A percentile compares a stretch with the other conserved stretches of the same genome.
phyloP scores from a whole-genome alignment of 2,113 vertebrate species.

The Cranoglanis bouderius region DNA sequence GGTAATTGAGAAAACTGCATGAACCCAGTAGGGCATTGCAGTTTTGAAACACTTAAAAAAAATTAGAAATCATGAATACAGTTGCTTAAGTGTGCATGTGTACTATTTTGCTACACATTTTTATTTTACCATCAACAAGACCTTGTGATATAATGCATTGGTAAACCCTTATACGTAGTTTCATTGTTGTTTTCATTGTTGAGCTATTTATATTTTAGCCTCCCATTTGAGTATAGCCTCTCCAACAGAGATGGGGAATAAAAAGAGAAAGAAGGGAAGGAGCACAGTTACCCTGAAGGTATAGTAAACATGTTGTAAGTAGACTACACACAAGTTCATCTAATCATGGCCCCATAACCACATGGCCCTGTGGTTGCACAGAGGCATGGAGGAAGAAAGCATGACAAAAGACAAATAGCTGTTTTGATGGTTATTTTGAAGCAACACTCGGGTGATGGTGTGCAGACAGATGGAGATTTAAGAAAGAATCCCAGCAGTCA shows the following conservation, averaged over 20 bases:
- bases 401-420: not conserved
- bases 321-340: not conserved
- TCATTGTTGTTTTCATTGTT: too few species aligned
- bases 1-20: not conserved
- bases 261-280: not conserved
- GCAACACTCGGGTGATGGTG: not conserved
- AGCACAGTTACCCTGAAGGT: not conserved
- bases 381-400: constrained; percentile 2
- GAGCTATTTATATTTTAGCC: not conserved
- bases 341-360: too few species aligned
- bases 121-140: not conserved
- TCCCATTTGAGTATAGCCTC: not conserved
- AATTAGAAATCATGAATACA: not conserved
- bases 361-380: not conserved
- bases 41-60: too few species aligned
- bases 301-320: not conserved
- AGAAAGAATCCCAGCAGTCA: constrained; percentile 9
- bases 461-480: constrained; percentile 13
- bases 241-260: not conserved
- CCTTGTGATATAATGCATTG: not conserved
- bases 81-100: not conserved
- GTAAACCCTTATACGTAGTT: not conserved
- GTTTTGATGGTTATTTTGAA: constrained; percentile 3
- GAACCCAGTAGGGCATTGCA: not conserved
- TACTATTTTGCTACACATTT: not conserved